Evolutionary conservation across 2,888 invertebrate genomes (phyloP).

Genomic region (Drosophila anceps): DNA sequence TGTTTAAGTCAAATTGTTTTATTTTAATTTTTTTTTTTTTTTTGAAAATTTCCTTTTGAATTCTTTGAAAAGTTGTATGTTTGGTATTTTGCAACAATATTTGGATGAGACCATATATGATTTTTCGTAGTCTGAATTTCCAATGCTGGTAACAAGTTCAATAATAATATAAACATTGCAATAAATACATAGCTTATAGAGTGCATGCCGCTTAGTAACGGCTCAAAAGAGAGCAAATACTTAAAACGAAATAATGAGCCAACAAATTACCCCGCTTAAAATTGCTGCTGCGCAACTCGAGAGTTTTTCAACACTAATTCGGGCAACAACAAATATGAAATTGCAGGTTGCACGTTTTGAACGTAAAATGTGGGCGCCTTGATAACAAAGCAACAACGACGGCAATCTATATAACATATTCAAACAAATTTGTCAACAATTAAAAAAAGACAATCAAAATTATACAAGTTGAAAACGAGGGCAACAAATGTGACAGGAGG

Average conservation of each 20-base stretch:
- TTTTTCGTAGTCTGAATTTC: background rate
- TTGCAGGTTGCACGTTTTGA: conserved; percentile 74
- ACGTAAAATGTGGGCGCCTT: conserved; percentile 62
- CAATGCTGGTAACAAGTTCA: too few species aligned
- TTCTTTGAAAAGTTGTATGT: background rate
- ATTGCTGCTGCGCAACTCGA: conserved; percentile 10
- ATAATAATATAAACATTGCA: too few species aligned
- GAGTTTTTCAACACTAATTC: conserved; percentile 51
- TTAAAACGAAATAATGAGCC: background rate
- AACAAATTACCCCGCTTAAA: conserved; percentile 34
- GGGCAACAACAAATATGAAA: conserved; percentile 39
- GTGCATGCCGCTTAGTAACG: too few species aligned
- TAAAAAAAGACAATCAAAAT: conserved; percentile 48
- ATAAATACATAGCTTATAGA: background rate
- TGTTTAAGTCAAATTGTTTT: background rate
- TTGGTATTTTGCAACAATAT: background rate
- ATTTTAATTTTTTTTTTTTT: background rate
- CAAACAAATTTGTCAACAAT: conserved; percentile 40
- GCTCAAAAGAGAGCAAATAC: background rate
- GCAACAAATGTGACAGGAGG: conserved; percentile 60
- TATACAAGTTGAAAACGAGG: conserved; percentile 47
- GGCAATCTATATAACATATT: conserved; percentile 14
- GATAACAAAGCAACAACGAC: conserved; percentile 64
- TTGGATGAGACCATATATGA: background rate
- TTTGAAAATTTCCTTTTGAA: background rate